Evolutionary conservation across 2,888 invertebrate species (phyloP).

Genomic region (Lasioglossum lativentre): DNA sequence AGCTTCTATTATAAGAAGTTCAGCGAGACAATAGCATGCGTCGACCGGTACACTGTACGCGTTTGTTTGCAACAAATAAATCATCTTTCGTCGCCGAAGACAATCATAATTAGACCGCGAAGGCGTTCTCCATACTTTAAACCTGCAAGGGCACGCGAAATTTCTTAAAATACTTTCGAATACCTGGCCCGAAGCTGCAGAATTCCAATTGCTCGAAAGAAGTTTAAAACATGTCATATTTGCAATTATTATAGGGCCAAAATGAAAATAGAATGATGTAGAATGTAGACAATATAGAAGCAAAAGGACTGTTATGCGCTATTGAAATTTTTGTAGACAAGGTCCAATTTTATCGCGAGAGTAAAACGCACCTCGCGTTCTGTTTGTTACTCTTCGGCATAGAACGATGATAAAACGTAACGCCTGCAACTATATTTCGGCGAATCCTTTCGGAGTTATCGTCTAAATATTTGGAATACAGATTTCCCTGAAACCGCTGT

Average conservation of each 20-base stretch:
- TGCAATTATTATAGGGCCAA: not conserved
- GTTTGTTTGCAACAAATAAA: conserved; percentile 1
- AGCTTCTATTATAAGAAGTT: conserved; percentile 49
- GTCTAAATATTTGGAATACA: conserved; percentile 77
- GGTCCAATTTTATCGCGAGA: not conserved
- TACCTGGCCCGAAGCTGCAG: not conserved
- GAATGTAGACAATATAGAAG: not conserved
- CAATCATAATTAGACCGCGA: not conserved
- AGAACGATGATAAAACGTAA: not conserved
- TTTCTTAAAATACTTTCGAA: not conserved
- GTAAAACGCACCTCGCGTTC: not conserved
- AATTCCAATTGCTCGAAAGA: not conserved
- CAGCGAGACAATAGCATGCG: conserved; percentile 20
- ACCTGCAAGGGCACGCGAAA: not conserved
- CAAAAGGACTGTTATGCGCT: not conserved
- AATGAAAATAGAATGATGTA: not conserved
- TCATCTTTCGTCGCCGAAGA: not conserved
- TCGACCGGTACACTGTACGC: not conserved
- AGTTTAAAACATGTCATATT: not conserved
- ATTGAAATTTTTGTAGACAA: not conserved
- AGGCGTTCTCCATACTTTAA: not conserved
- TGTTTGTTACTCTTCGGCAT: not conserved
- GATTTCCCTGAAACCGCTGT: conserved; percentile 67
- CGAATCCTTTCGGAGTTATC: conserved; percentile 44
- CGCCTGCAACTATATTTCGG: not conserved